phyloP scores from a whole-genome alignment of 2,888 invertebrate species.

The Tetragonisca angustula region DNA sequence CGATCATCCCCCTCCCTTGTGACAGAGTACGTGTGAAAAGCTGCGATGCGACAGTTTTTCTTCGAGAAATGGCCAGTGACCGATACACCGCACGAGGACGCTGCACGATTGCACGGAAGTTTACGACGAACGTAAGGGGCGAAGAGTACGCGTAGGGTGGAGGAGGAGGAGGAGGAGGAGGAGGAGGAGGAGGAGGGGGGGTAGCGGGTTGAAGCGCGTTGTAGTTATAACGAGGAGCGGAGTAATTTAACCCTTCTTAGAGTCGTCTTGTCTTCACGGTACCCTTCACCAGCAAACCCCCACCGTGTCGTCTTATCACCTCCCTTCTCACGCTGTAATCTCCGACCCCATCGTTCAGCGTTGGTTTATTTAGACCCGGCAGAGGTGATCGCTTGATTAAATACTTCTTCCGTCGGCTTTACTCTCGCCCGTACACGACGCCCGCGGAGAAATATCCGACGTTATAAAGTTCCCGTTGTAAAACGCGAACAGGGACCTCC shows the following conservation, averaged over 20 bases:
- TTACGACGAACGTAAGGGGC: slow-evolving; percentile 47
- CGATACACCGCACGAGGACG: slow-evolving; percentile 36
- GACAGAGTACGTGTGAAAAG: neutral
- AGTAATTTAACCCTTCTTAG: slow-evolving; percentile 80
- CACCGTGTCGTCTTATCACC: slow-evolving; percentile 75
- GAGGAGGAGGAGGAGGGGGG: neutral
- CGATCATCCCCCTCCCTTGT: too few species aligned
- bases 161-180: neutral
- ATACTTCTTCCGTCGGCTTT: slow-evolving; percentile 75
- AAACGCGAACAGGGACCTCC: slow-evolving; percentile 54
- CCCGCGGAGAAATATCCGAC: slow-evolving; percentile 54
- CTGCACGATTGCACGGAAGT: slow-evolving; percentile 59
- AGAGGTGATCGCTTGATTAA: slow-evolving; percentile 80
- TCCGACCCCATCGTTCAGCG: slow-evolving; percentile 79
- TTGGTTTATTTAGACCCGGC: slow-evolving; percentile 79
- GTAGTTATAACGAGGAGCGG: slow-evolving; percentile 76
- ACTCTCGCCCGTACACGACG: slow-evolving; percentile 52
- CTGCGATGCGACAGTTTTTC: neutral
- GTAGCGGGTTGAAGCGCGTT: slow-evolving; percentile 51
- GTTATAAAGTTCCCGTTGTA: slow-evolving; percentile 57
- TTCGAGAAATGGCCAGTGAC: slow-evolving; percentile 34
- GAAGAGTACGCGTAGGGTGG: neutral
- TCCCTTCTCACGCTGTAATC: slow-evolving; percentile 75
- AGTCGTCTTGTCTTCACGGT: slow-evolving; percentile 75
- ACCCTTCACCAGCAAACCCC: slow-evolving; percentile 54